phyloP scores from a whole-genome alignment of 2,888 invertebrate genomes.

The Strigamia maritima region DNA sequence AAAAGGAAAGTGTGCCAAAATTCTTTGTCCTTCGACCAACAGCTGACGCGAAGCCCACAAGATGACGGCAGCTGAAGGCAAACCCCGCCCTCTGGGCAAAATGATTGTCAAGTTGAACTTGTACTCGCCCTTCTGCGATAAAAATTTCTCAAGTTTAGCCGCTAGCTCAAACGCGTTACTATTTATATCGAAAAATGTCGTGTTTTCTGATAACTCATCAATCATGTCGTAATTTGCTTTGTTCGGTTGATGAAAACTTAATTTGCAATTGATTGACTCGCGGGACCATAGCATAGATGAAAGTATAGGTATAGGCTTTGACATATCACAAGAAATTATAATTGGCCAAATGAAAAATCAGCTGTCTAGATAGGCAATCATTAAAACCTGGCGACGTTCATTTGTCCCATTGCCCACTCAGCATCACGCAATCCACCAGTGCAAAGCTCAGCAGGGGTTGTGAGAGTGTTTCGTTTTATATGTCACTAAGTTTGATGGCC shows the following conservation, averaged over 20 bases:
- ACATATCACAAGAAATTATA: neutral
- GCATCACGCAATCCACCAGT: slow-evolving; percentile 15
- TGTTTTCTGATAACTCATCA: neutral
- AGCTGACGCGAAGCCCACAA: slow-evolving; percentile 7
- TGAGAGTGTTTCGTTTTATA: neutral
- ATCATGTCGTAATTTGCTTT: slow-evolving; percentile 2
- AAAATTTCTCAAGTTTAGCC: neutral
- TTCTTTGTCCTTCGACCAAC: slow-evolving; percentile 15
- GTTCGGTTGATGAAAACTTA: slow-evolving; percentile 5
- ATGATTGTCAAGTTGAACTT: neutral
- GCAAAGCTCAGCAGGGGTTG: neutral
- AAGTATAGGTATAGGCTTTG: neutral
- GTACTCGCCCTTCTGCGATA: neutral
- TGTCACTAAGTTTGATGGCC: neutral
- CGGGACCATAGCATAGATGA: neutral
- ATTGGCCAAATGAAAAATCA: neutral
- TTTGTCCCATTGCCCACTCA: slow-evolving; percentile 14
- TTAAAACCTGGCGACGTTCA: neutral
- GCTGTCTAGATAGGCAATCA: neutral
- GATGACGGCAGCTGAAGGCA: neutral
- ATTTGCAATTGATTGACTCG: neutral
- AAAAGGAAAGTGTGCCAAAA: slow-evolving; percentile 12
- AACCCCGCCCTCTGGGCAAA: neutral
- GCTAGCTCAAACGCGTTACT: too few species aligned
- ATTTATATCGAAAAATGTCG: neutral